A percentile compares a stretch with the other conserved stretches of the same genome.
Evolutionary conservation across 2,888 invertebrate species (phyloP).

Genomic region (Dorcus parallelipipedus): DNA sequence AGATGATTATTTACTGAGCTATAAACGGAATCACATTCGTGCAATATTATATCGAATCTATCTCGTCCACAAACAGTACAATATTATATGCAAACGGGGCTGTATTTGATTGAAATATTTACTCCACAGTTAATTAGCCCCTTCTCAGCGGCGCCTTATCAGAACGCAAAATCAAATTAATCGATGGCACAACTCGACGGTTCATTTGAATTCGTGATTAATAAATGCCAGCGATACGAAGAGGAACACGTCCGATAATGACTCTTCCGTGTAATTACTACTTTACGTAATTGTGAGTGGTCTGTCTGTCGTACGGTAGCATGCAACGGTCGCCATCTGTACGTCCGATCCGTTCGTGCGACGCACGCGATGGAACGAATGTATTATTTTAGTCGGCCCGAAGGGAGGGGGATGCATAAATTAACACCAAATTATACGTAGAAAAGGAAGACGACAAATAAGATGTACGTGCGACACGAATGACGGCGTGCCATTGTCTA

Average conservation of each 20-base stretch:
- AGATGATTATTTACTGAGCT: too few species aligned
- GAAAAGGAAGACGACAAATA: conserved; percentile 29
- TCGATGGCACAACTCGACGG: conserved; percentile 8
- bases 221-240: conserved; percentile 18
- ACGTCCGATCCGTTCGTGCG: conserved; percentile 18
- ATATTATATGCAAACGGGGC: too few species aligned
- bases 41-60: too few species aligned
- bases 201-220: conserved; percentile 21
- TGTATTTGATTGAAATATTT: too few species aligned
- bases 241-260: conserved; percentile 28
- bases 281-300: conserved; percentile 35
- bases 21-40: too few species aligned
- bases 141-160: conserved; percentile 2
- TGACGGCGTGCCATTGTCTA: conserved; percentile 18
- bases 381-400: conserved; percentile 7
- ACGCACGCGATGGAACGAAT: neutral
- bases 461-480: conserved; percentile 6
- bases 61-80: too few species aligned
- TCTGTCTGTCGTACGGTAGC: conserved; percentile 20
- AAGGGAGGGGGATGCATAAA: conserved; percentile 42
- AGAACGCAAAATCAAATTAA: conserved; percentile 8
- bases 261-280: conserved; percentile 38
- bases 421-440: conserved; percentile 44
- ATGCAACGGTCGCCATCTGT: conserved; percentile 34
- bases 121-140: neutral